Conservation (phyloP, 2,113 vertebrate species). For the Microcebus tavaratra region DNA sequence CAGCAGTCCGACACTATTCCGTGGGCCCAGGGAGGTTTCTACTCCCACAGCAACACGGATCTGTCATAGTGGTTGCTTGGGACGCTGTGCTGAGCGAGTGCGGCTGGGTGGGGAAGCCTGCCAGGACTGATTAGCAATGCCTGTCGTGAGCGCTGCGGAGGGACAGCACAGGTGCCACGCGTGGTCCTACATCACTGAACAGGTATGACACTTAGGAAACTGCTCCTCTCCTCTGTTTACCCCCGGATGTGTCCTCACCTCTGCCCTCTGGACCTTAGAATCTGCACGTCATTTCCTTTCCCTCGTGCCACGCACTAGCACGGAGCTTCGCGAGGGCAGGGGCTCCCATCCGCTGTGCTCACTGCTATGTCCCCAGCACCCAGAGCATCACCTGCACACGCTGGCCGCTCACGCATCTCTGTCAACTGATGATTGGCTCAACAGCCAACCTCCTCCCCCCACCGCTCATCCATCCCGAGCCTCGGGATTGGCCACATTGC, state of each 20-base stretch:
- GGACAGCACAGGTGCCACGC: no score
- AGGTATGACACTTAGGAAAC: not conserved
- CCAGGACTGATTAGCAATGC: not conserved
- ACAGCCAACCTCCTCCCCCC: not conserved
- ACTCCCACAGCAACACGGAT: not conserved
- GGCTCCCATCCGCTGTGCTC: accelerated
- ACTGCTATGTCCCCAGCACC: not conserved
- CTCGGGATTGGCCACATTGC: not conserved
- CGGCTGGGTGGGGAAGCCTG: not conserved
- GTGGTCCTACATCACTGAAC: not conserved
- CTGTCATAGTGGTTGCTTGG: not conserved
- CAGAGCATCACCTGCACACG: not conserved
- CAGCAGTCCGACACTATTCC: not conserved
- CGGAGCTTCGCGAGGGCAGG: not conserved
- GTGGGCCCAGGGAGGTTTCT: not conserved
- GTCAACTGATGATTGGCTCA: no score
- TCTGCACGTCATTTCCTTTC: not conserved
- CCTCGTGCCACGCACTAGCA: no score
- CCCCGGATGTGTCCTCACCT: not conserved
- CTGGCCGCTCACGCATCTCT: not conserved
- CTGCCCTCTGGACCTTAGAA: not conserved
- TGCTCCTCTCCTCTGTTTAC: not conserved
- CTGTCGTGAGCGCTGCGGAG: not conserved
- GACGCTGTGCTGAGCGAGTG: not conserved
- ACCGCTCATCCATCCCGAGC: not conserved